A percentile compares a stretch with the other conserved stretches of the same genome.
These are phyloP conservation scores for Narcine bancroftii DNA, from an alignment of 2,113 vertebrate genomes.

Conservation along the genomic window DNA sequence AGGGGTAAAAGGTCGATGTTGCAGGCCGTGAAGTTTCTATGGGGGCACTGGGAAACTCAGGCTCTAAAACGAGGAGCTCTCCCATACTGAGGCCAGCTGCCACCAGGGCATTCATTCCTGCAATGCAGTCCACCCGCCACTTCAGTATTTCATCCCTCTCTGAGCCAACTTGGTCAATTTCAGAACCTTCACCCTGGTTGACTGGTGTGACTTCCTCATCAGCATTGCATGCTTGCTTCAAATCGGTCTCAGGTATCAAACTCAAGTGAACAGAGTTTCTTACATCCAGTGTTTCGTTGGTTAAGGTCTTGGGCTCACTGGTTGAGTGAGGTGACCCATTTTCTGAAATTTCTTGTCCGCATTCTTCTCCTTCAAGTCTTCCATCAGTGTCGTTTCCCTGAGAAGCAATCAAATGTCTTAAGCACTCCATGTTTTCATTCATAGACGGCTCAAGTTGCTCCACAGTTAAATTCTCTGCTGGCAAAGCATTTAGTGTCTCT, in stretches of 20 bases:
- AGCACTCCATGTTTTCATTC: slow-evolving; percentile 28
- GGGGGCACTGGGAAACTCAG: background rate
- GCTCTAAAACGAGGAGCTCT: slow-evolving; percentile 55
- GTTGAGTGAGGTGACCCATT: background rate
- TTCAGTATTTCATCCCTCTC: slow-evolving; percentile 40
- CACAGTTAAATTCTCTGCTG: slow-evolving; percentile 11
- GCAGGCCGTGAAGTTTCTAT: slow-evolving; percentile 42
- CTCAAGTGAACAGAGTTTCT: slow-evolving; percentile 13
- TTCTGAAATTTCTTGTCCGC: background rate
- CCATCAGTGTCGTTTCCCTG: slow-evolving; percentile 19
- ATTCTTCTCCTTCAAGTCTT: background rate
- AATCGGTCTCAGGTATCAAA: background rate
- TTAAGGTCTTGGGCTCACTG: background rate
- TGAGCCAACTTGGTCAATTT: background rate
- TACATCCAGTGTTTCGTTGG: background rate
- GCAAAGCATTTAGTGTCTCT: background rate
- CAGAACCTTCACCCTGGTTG: slow-evolving; percentile 39
- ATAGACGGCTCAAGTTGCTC: slow-evolving; percentile 25
- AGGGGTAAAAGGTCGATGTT: slow-evolving; percentile 43
- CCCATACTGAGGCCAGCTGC: slow-evolving; percentile 74
- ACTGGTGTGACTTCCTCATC: slow-evolving; percentile 48
- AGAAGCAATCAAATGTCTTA: slow-evolving; percentile 17
- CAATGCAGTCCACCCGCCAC: slow-evolving; percentile 53
- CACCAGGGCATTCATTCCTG: slow-evolving; percentile 79
- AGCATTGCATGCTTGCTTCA: slow-evolving; percentile 46